Evolutionary conservation across 2,797 vertebrate genomes (phyloP).

Genomic region (Mormyrops attenuatus): DNA sequence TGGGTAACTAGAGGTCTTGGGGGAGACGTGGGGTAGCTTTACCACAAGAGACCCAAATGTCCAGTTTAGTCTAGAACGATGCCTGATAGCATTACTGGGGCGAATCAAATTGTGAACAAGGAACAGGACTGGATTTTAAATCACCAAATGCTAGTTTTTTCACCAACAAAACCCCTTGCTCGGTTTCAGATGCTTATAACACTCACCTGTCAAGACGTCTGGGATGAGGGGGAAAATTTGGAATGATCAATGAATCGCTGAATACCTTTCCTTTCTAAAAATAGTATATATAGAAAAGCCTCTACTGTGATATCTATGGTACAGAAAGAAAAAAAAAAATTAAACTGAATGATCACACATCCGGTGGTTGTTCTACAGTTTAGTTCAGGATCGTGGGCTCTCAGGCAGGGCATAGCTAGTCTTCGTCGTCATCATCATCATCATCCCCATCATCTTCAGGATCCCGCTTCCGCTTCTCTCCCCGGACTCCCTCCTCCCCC

Average conservation of each 20-base stretch:
- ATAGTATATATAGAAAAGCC: constrained; percentile 34
- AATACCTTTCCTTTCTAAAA: constrained; percentile 16
- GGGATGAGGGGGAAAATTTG: constrained; percentile 21
- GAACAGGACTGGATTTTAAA: not conserved
- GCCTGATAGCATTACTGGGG: not conserved
- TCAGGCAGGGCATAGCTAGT: constrained; percentile 39
- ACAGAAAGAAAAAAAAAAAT: constrained; percentile 53
- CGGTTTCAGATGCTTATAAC: not conserved
- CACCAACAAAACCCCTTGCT: not conserved
- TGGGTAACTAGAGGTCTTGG: not conserved
- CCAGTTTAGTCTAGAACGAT: not conserved
- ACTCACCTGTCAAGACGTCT: not conserved
- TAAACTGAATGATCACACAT: constrained; percentile 56
- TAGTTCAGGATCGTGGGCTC: constrained; percentile 18
- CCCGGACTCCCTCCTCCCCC: constrained; percentile 54
- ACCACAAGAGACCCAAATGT: not conserved
- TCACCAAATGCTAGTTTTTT: not conserved
- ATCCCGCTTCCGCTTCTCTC: constrained; percentile 88
- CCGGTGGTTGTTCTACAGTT: constrained; percentile 47
- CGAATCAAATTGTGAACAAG: not conserved
- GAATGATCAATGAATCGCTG: constrained; percentile 35
- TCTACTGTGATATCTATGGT: constrained; percentile 67
- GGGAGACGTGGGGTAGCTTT: not conserved
- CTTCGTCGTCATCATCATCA: constrained; percentile 63
- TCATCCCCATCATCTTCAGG: constrained; percentile 78